Conservation (phyloP, 2,888 invertebrate species). For the Cyclophora punctaria region DNA sequence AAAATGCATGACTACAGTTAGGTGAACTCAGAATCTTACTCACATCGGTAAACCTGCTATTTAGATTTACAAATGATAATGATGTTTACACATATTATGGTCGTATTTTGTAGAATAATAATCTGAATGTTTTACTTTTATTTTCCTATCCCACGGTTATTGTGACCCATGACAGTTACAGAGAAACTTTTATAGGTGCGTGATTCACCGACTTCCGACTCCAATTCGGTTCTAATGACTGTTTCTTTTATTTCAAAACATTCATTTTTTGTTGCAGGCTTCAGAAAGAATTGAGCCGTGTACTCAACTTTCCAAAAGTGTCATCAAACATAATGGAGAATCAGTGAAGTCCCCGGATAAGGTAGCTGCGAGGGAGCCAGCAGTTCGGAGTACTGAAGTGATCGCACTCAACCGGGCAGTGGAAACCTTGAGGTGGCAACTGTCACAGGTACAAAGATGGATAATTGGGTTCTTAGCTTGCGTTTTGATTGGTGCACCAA, state of each 20-base stretch:
- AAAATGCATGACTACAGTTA: no score
- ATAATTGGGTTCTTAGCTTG: background rate
- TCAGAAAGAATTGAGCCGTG: conserved; percentile 54
- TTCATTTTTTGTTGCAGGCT: conserved; percentile 47
- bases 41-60: no score
- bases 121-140: conserved; percentile 4
- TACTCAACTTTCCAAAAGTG: conserved; percentile 53
- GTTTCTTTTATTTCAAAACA: conserved; percentile 25
- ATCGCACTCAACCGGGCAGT: conserved; percentile 78
- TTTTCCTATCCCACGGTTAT: conserved; percentile 25
- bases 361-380: conserved; percentile 26
- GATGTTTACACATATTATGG: no score
- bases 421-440: conserved; percentile 82
- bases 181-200: conserved; percentile 35
- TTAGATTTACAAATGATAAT: no score
- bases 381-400: conserved; percentile 48
- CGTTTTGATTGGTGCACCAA: conserved; percentile 41
- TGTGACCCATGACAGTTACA: conserved; percentile 27
- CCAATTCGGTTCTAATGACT: conserved; percentile 33
- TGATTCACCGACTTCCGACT: conserved; percentile 31
- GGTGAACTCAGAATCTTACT: no score
- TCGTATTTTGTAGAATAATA: background rate
- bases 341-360: conserved; percentile 40
- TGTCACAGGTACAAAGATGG: conserved; percentile 76
- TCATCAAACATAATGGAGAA: conserved; percentile 42